Conservation (phyloP, 2,888 invertebrate genomes). For the Ypsolopha sequella region DNA sequence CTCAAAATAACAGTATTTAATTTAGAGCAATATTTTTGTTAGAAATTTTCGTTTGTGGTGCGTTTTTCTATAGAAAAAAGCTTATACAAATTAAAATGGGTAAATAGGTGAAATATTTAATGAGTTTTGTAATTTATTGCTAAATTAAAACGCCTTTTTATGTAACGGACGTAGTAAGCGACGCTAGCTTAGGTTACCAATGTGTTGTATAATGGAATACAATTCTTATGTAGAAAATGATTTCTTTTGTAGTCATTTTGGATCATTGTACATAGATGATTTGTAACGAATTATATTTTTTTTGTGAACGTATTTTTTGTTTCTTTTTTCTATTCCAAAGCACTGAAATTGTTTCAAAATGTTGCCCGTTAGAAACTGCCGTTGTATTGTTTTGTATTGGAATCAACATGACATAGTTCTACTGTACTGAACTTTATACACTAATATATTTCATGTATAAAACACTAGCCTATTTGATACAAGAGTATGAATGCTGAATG, state of each 20-base stretch:
- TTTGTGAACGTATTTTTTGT: constrained; percentile 44
- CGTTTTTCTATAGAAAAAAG: neutral
- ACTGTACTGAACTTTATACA: neutral
- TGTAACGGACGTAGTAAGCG: constrained; percentile 6
- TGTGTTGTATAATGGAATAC: constrained; percentile 7
- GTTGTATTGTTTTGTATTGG: neutral
- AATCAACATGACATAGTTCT: neutral
- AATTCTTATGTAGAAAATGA: constrained; percentile 7
- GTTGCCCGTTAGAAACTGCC: neutral
- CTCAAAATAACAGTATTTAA: constrained; percentile 4
- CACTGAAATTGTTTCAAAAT: neutral
- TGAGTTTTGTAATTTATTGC: constrained; percentile 6
- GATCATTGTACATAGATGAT: constrained; percentile 49
- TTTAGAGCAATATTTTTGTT: constrained; percentile 6
- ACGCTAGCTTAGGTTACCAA: constrained; percentile 20
- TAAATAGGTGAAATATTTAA: neutral
- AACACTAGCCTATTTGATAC: neutral
- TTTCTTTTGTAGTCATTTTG: constrained; percentile 30
- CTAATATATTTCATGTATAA: neutral
- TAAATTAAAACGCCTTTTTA: neutral
- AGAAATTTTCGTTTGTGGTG: constrained; percentile 5
- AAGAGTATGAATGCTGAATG: neutral
- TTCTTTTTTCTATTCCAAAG: constrained; percentile 17
- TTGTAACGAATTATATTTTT: constrained; percentile 60
- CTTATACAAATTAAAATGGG: neutral